Evolutionary conservation across 2,797 vertebrate species (phyloP), one percentile per base, ranked within the genome.

Genomic region (Gephyroberyx darwinii): DNA sequence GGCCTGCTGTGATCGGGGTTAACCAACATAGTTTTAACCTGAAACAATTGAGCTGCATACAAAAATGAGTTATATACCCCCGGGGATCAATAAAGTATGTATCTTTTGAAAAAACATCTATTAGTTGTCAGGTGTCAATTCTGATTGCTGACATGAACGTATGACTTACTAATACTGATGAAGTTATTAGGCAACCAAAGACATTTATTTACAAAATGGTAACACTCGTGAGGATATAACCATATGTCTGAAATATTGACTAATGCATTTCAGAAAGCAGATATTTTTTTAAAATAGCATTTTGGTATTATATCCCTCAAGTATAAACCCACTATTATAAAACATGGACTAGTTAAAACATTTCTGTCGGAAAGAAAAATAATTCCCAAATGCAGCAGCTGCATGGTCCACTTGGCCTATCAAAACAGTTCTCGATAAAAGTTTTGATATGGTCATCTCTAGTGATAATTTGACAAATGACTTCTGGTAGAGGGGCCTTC

Each of bases 391-490:
- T 39, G 19, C 12, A 56, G 45, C 2, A 22, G 35, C 41, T 30
- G 26, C 55, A 16, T 55, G 59, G 22, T 16, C n/a, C 17, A 62
- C 56, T 70, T 77, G 74, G 77, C 52, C 54, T 37, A 66, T 77
- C 39, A 47, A 43, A 73, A 66, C 7, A 62, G 51, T 77, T 73
- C 16, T 50, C 83, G 19, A 39, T 61, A 48, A 72, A 77, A 71
- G 52, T 86, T 86, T 81, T 51, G 68, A 82, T 75, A 56, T 73
- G 76, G 69, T 60, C 26, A 22, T 68, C 77, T 75, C 55, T 70
- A 58, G 69, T n/a, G 12, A 61, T 74, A 81, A 80, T 50, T 78
- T 79, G 90, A 90, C 79, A 86, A 88, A 87, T 90, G 76, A 89
- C 89, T 85, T 88, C 60, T 88, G 80, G 78, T 86, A 35, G 74